Conservation (phyloP, 2,888 invertebrate genomes). For the Diarsia dahlii region DNA sequence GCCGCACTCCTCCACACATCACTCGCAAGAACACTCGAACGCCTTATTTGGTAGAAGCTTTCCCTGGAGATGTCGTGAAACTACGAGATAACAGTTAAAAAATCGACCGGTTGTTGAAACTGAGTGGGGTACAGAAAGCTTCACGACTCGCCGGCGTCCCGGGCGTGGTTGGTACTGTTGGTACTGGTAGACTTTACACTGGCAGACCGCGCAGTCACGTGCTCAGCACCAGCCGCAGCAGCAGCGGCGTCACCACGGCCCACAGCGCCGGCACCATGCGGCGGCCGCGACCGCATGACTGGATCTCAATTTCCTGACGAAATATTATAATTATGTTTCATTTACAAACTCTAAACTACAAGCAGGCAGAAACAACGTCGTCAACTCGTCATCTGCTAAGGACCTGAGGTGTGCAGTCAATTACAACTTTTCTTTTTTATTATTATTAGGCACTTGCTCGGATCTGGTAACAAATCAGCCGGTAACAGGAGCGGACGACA, state of each 20-base stretch:
- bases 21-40: slow-evolving; percentile 76
- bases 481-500: neutral
- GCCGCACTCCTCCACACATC: slow-evolving; percentile 71
- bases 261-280: slow-evolving; percentile 72
- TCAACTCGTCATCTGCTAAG: too few relatives aligned
- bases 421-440: neutral
- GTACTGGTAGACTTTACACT: slow-evolving; percentile 46
- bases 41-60: slow-evolving; percentile 75
- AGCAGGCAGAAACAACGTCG: neutral
- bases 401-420: neutral
- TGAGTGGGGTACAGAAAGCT: slow-evolving; percentile 63
- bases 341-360: neutral
- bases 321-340: slow-evolving; percentile 11
- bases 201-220: slow-evolving; percentile 82
- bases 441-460: neutral
- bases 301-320: slow-evolving; percentile 92
- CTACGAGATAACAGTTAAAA: slow-evolving; percentile 63
- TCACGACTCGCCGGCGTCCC: slow-evolving; percentile 62
- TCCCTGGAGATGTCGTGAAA: slow-evolving; percentile 64
- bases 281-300: slow-evolving; percentile 90
- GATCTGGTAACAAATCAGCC: neutral
- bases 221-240: slow-evolving; percentile 73
- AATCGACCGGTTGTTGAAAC: slow-evolving; percentile 59
- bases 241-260: slow-evolving; percentile 73
- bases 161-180: slow-evolving; percentile 43